phyloP scores from a whole-genome alignment of 2,797 vertebrate species.

The Rhinogobio ventralis region DNA sequence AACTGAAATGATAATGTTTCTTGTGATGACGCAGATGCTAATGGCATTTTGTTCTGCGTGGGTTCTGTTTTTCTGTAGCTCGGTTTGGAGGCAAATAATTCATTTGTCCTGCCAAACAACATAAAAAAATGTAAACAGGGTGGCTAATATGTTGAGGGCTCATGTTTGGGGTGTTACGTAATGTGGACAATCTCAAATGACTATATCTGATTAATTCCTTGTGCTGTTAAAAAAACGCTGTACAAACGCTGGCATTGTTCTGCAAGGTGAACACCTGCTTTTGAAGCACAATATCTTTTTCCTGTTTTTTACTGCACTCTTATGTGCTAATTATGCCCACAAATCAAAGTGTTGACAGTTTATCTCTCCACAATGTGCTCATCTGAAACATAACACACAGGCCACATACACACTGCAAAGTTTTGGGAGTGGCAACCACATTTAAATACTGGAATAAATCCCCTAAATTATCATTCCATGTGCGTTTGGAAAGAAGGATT shows the following conservation, averaged over 20 bases:
- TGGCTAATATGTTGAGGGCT: conserved; percentile 7
- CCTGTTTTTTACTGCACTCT: conserved; percentile 19
- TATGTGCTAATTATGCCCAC: conserved; percentile 34
- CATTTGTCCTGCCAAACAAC: background rate
- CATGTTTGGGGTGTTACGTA: conserved; percentile 10
- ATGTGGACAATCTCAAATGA: conserved; percentile 1
- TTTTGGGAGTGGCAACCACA: conserved; percentile 26
- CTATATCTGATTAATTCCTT: conserved; percentile 6
- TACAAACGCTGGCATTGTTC: background rate
- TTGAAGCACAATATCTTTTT: conserved; percentile 30
- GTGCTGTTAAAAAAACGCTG: background rate
- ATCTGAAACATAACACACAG: conserved; percentile 5
- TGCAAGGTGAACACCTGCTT: conserved; percentile 22
- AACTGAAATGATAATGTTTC: conserved; percentile 32
- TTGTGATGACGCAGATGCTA: conserved; percentile 26
- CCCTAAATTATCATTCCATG: conserved; percentile 2
- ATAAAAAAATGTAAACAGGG: conserved; percentile 20
- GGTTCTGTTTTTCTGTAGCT: conserved; percentile 16
- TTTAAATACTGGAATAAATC: conserved; percentile 2
- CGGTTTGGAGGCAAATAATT: conserved; percentile 21
- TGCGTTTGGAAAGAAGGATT: conserved; percentile 1
- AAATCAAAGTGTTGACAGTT: conserved; percentile 42
- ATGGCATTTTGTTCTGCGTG: conserved; percentile 28
- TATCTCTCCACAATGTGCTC: conserved; percentile 10
- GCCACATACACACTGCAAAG: conserved; percentile 6